Base-by-base conservation (phyloP, 1,140 invertebrate genomes). In the Anthonomus grandis region DNA sequence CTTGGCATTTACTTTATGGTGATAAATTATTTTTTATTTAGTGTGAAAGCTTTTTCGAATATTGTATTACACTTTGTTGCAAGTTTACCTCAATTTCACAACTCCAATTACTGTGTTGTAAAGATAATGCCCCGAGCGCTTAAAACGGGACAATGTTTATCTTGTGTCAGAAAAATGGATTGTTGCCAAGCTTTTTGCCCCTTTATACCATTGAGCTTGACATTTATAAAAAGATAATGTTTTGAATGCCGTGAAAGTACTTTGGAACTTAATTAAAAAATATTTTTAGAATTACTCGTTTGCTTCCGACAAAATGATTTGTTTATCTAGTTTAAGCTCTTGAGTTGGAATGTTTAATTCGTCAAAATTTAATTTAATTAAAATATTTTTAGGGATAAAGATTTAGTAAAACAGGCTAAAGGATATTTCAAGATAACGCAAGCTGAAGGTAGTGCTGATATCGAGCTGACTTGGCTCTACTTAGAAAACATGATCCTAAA, bases 401-500 rank as follows among this genome's bases (percentile, higher is more conserved):
- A 41, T 19, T n/a, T 31, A 2, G 4, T 39, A 15, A 48, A 49
- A 17, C 37, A 45, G 12, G 27, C 38, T n/a, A 9, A 4, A 13
- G 57, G 57, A 10, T 48, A 53, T 39, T 68, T 68, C 38, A 48
- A 58, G 31, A 9, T 63, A 19, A 37, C 60, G 2, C 42, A 59
- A 46, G 50, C 62, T 12, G 63, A 62, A 45, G 71, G 70, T n/a
- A 63, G 60, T 34, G 51, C 67, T n/a, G 53, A 64, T 36, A 23
- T 62, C 12, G 57, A 64, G 4, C 69, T 69, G 59, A 59, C 64
- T 19, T 74, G 65, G 68, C 24, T 69, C 18, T 57, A 74, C 15
- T 63, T 70, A 42, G 75, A 79, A 66, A 73, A 79, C 60, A 73
- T 80, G 66, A 67, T 70, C 50, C 39, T 78, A 3, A 65, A 76